Evolutionary conservation across 2,797 vertebrate genomes (phyloP), one percentile per base, ranked within the genome.

Genomic region (Mormyrus proboscirostris): DNA sequence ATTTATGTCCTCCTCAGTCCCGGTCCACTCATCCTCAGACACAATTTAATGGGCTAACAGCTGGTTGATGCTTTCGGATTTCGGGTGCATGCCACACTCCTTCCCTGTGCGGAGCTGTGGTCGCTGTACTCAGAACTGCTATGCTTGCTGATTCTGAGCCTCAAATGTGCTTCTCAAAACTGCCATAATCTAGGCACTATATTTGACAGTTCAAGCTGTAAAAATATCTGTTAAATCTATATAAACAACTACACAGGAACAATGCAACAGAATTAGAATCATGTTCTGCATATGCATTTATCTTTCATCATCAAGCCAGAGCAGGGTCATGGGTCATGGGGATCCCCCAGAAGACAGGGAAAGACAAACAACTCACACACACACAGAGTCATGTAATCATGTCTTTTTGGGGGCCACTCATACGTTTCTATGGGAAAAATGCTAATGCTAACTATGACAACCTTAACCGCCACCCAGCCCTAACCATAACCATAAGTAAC

Each of bases 21-120:
- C 82, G 59, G 57, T 50, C 82, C 57, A 53, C 73, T 83, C 73
- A 88, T 88, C 82, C 79, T 90, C 87, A 88, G 55, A 88, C 84
- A 73, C 55, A 73, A 86, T 90, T 86, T 88, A 69, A 88, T 82
- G 38, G 79, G 53, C 51, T 57, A 87, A 87, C 85, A 87, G 85
- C 85, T 87, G 85, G 49, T 87, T 50, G 29, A 33, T 19, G 25
- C 51, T 47, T 51, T 50, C n/a, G n/a, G 82, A 14, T 84, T 84
- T 84, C 47, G 22, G 82, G 47, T 49, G 38, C 79, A 83, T 84
- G 82, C 29, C 44, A 10, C 82, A 49, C n/a, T 50, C n/a, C 47
- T 84, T 29, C 38, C n/a, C 47, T 29, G 82, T 25, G 82, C 51
- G 47, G n/a, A 29, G n/a, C 79, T 49, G 79, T 1, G 29, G 38